Percentiles rank a stretch among this genome's conserved stretches.
These are phyloP conservation scores for Rutilus rutilus DNA, from an alignment of 2,113 vertebrate species.

Conservation along the genomic window DNA sequence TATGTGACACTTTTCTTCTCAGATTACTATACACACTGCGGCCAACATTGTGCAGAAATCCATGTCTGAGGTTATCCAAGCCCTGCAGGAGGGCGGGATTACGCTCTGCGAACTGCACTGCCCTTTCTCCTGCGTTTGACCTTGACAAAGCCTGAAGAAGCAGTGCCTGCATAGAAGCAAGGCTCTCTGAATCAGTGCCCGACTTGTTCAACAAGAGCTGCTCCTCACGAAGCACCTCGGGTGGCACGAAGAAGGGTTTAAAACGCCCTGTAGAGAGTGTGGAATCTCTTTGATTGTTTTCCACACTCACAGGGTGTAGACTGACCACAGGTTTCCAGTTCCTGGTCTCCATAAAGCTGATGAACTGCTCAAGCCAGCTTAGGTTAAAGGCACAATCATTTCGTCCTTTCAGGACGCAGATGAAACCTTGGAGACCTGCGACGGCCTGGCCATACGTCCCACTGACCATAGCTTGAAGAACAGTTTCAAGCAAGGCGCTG, in stretches of 20 bases:
- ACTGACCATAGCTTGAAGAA: slow-evolving; percentile 80
- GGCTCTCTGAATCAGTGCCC: slow-evolving; percentile 54
- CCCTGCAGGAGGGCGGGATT: slow-evolving; percentile 79
- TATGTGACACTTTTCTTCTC: slow-evolving; percentile 80
- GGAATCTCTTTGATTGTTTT: slow-evolving; percentile 57
- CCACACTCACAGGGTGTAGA: slow-evolving; percentile 73
- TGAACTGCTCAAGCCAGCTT: slow-evolving; percentile 82
- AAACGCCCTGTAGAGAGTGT: slow-evolving; percentile 65
- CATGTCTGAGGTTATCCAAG: slow-evolving; percentile 76
- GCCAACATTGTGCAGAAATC: slow-evolving; percentile 82
- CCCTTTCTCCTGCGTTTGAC: slow-evolving; percentile 68
- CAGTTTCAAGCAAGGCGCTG: slow-evolving; percentile 79
- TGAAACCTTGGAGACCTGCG: slow-evolving; percentile 78
- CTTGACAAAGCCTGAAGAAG: slow-evolving; percentile 80
- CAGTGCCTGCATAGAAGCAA: slow-evolving; percentile 70
- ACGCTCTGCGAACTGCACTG: slow-evolving; percentile 62
- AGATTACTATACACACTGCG: slow-evolving; percentile 82
- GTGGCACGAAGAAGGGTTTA: slow-evolving; percentile 76
- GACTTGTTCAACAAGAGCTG: slow-evolving; percentile 61
- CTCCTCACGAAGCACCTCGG: slow-evolving; percentile 65
- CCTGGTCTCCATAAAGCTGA: slow-evolving; percentile 79
- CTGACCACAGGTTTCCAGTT: slow-evolving; percentile 85
- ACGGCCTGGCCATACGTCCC: slow-evolving; percentile 78
- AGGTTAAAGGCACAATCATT: slow-evolving; percentile 79
- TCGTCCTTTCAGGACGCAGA: slow-evolving; percentile 80